Conservation (phyloP, 2,113 vertebrate genomes). For the Hippocampus abdominalis region DNA sequence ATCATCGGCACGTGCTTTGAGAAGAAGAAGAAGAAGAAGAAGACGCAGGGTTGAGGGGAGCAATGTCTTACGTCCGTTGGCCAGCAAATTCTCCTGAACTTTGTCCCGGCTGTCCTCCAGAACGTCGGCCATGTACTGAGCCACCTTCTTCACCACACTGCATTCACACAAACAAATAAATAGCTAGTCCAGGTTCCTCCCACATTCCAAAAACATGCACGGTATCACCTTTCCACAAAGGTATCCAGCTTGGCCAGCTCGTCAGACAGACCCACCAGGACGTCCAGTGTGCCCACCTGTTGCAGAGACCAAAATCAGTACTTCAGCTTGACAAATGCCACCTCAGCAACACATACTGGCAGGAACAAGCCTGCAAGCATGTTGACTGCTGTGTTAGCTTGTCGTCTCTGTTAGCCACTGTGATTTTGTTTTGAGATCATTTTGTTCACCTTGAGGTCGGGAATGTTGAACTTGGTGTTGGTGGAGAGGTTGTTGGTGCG, state of each 20-base stretch:
- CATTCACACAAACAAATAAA: constrained; percentile 2
- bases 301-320: not conserved
- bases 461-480: constrained; percentile 96
- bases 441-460: constrained; percentile 85
- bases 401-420: not conserved
- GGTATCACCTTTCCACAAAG: constrained; percentile 88
- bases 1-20: not conserved
- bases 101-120: constrained; percentile 97
- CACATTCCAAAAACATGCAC: too few relatives aligned
- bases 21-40: not conserved
- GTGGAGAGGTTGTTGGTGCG: constrained; percentile 87
- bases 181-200: too few relatives aligned
- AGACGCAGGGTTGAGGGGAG: not conserved
- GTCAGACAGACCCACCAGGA: constrained; percentile 94
- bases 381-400: not conserved
- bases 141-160: constrained; percentile 97
- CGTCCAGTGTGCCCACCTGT: constrained; percentile 95
- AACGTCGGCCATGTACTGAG: constrained; percentile 98
- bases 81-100: constrained; percentile 97
- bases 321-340: not conserved
- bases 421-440: not conserved
- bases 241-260: constrained; percentile 94
- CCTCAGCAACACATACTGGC: not conserved
- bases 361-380: not conserved
- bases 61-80: constrained; percentile 85